A percentile compares a stretch with the other conserved stretches of the same genome.
These are phyloP conservation scores for Tyrophagus putrescentiae DNA, from an alignment of 1,140 invertebrate species.

Conservation along the genomic window DNA sequence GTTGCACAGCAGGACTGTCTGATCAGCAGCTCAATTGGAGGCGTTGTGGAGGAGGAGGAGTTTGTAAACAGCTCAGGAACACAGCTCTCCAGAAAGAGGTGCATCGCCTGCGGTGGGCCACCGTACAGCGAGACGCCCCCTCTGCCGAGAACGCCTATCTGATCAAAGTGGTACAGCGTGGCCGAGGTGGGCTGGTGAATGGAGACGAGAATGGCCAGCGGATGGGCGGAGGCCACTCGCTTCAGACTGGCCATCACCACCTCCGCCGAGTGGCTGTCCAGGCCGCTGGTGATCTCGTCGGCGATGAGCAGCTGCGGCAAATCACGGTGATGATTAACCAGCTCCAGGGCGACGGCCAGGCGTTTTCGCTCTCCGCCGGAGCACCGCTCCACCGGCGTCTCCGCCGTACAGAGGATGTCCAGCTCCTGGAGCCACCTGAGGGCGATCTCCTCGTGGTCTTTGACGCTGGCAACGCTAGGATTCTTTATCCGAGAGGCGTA, in stretches of 20 bases:
- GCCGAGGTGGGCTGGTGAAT: constrained; percentile 17
- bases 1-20: too few species aligned
- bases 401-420: not conserved
- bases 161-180: constrained; percentile 13
- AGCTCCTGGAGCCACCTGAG: not conserved
- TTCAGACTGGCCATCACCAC: constrained; percentile 41
- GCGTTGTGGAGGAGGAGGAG: too few species aligned
- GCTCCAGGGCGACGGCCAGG: constrained; percentile 78
- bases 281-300: constrained; percentile 68
- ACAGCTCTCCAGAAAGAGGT: too few species aligned
- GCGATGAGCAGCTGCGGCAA: constrained; percentile 94
- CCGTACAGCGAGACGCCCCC: constrained; percentile 10
- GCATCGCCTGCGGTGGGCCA: too few species aligned
- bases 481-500: constrained; percentile 77
- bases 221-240: constrained; percentile 18
- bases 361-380: constrained; percentile 87
- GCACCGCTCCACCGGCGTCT: constrained; percentile 59
- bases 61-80: too few species aligned
- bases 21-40: too few species aligned
- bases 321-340: constrained; percentile 60
- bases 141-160: constrained; percentile 14
- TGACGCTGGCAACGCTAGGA: not conserved
- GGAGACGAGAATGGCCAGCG: constrained; percentile 11
- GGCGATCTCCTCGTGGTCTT: not conserved
- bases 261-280: constrained; percentile 31